A percentile compares a stretch with the other conserved stretches of the same genome.
Conservation (phyloP, 2,113 vertebrate species). For the Theristicus caerulescens region DNA sequence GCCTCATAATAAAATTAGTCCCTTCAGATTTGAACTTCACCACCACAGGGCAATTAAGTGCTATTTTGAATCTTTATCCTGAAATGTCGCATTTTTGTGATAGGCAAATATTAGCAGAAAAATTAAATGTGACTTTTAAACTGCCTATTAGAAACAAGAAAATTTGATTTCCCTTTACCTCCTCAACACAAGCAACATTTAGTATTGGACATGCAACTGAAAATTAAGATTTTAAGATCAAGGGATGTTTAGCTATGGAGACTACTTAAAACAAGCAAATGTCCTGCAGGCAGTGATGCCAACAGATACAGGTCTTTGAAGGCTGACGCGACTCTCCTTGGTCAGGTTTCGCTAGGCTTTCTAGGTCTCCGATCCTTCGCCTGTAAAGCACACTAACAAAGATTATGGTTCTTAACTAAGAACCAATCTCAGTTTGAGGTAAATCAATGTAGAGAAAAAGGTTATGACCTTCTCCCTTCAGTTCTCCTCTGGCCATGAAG, state of each 20-base stretch:
- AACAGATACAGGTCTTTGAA: background rate
- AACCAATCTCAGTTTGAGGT: background rate
- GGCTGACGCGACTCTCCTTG: background rate
- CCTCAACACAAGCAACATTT: background rate
- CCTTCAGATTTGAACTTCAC: background rate
- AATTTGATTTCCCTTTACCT: background rate
- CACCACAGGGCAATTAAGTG: background rate
- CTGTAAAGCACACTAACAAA: background rate
- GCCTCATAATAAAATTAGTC: background rate
- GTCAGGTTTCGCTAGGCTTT: background rate
- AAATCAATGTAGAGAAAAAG: background rate
- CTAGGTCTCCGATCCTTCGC: background rate
- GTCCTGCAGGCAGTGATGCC: background rate
- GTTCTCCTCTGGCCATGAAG: background rate
- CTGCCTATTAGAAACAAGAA: background rate
- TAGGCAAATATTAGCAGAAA: background rate
- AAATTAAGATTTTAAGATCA: background rate
- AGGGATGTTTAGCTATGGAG: background rate
- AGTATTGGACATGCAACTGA: background rate
- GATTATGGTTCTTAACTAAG: background rate
- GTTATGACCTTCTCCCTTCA: background rate
- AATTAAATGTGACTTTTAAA: background rate
- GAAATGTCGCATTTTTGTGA: background rate
- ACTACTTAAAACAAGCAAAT: background rate
- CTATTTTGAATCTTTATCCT: background rate